These are phyloP conservation scores for Druon quercuslanigerum DNA, from an alignment of 1,140 invertebrate genomes.

Conservation along the genomic window DNA sequence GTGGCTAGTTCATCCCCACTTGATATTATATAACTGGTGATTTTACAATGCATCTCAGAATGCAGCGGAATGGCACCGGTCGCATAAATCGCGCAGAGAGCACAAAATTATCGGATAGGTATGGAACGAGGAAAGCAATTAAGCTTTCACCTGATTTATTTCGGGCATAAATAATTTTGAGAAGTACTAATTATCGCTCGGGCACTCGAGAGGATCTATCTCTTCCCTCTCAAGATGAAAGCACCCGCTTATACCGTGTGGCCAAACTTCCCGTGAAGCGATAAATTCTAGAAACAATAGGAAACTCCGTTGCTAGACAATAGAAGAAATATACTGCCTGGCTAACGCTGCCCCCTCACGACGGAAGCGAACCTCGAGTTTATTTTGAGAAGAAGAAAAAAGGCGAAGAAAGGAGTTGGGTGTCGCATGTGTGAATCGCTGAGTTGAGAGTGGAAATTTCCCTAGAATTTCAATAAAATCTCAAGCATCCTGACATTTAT, in stretches of 20 bases:
- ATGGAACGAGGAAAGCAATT: conserved; percentile 64
- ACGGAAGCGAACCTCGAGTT: conserved; percentile 61
- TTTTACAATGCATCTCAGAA: background rate
- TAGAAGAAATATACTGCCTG: conserved; percentile 69
- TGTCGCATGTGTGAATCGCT: background rate
- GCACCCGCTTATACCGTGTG: conserved; percentile 61
- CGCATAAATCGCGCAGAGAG: conserved; percentile 17
- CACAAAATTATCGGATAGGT: conserved; percentile 51
- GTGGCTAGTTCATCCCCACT: background rate
- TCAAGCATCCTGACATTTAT: too few relatives aligned
- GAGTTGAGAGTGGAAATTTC: too few relatives aligned
- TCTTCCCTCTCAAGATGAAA: conserved; percentile 65
- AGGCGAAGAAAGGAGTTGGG: background rate
- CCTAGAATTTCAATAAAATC: too few relatives aligned
- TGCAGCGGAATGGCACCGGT: background rate
- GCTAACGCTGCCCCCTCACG: conserved; percentile 35
- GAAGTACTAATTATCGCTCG: conserved; percentile 70
- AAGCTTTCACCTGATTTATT: conserved; percentile 71
- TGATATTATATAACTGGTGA: conserved; percentile 9
- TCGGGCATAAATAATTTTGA: conserved; percentile 71
- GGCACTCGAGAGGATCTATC: conserved; percentile 54
- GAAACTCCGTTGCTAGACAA: conserved; percentile 71
- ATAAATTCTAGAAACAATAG: conserved; percentile 74
- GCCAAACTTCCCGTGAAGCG: conserved; percentile 72
- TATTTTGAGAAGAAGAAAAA: conserved; percentile 51